Evolutionary conservation across 1,140 invertebrate species (phyloP), one percentile per base, ranked within the genome.

Genomic region (Achroia grisella): DNA sequence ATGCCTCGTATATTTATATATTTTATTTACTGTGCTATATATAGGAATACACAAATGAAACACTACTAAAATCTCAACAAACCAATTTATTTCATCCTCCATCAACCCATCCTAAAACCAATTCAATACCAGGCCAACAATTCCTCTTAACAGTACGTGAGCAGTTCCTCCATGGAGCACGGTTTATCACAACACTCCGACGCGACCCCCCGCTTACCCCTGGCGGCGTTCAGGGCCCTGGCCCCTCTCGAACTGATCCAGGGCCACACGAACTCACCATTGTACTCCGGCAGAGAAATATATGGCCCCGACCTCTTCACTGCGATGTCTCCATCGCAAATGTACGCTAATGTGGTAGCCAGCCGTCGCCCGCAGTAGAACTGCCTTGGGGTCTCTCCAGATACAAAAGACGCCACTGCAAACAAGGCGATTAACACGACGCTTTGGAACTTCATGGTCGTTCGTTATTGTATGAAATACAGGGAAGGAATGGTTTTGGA

Each of bases 111-210:
- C 6, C 6, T 23, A 3, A 23, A 23, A 23, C 2, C 17, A 23
- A 23, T 23, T 23, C 17, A 23, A 23, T 23, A 23, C 6, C 17
- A 6, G 17, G 17, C 17, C 17, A 23, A 23, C 17, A 23, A 23
- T 23, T 23, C 2, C 8, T n/a, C 8, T 12, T 43, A 43, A 10
- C 64, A 68, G 17, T 68, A 68, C 0, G 50, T 36, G 15, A 68
- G 15, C 9, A 68, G 39, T 33, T 67, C 64, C 8, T 52, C 29
- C 5, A 49, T 17, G 0, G 54, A 36, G 35, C 64, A 67, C 4
- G 52, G 50, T 11, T 67, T 67, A 5, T 68, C 57, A 15, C 64
- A 64, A 41, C 61, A 64, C 33, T 68, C 64, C n/a, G 55, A 35
- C 5, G 52, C 52, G 31, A 43, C 41, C 23, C 41, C 41, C 15